phyloP scores from a whole-genome alignment of 2,113 vertebrate genomes.

The Coptodon bakossiorum region DNA sequence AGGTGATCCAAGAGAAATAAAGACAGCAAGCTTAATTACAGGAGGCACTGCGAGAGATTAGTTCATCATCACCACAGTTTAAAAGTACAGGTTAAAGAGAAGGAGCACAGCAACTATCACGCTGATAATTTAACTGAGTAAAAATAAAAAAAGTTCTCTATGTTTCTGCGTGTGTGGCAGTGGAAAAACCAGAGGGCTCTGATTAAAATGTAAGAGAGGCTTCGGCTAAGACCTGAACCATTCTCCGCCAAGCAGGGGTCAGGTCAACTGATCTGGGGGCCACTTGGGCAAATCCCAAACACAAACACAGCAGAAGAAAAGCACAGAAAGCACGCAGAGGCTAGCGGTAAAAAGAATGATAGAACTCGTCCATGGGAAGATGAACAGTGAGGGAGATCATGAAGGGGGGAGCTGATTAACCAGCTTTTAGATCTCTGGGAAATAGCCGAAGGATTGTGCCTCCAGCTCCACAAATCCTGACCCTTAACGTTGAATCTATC shows the following conservation, averaged over 20 bases:
- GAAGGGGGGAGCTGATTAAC: conserved; percentile 63
- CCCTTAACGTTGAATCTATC: conserved; percentile 39
- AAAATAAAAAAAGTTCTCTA: not conserved
- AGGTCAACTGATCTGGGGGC: conserved; percentile 77
- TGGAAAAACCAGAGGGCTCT: not conserved
- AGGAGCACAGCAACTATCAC: not conserved
- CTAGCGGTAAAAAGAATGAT: conserved; percentile 41
- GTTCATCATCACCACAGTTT: conserved; percentile 16
- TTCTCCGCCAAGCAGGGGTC: conserved; percentile 64
- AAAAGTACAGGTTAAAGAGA: conserved; percentile 38
- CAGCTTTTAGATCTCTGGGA: conserved; percentile 71
- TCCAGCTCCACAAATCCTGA: conserved; percentile 56
- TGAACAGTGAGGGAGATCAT: conserved; percentile 68
- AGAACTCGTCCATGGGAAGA: conserved; percentile 65
- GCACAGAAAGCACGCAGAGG: conserved; percentile 55
- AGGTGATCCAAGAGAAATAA: conserved; percentile 50
- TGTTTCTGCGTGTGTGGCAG: conserved; percentile 46
- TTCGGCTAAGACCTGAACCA: conserved; percentile 41
- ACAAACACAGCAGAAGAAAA: conserved; percentile 69
- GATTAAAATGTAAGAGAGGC: conserved; percentile 66
- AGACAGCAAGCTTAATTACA: conserved; percentile 40
- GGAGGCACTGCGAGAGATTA: not conserved
- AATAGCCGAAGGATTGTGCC: conserved; percentile 47
- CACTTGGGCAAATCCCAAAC: conserved; percentile 73
- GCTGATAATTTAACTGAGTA: not conserved